Percentiles rank a stretch among this genome's conserved stretches.
These are phyloP conservation scores for Aurelia aurita complex sp. Pacific DNA, from an alignment of 30 jellyfish, hydroid and myxozoan genomes.

Conservation along the genomic window DNA sequence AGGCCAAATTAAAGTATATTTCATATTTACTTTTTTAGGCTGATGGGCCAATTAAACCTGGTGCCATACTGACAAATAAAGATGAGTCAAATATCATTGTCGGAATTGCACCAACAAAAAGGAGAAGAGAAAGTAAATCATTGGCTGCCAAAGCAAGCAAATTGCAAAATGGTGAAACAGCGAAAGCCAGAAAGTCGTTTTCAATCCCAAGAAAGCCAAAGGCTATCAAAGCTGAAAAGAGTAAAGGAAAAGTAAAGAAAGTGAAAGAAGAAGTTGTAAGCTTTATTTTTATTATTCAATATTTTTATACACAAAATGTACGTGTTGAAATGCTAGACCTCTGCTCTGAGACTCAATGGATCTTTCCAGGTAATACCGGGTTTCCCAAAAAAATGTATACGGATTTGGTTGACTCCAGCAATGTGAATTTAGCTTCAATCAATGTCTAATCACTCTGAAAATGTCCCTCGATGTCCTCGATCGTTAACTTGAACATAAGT, in stretches of 20 bases:
- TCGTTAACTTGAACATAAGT: too few species aligned
- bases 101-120: conserved; percentile 24
- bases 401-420: too few species aligned
- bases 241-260: conserved; percentile 28
- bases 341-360: too few species aligned
- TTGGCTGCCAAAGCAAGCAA: background rate
- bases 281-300: background rate
- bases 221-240: conserved; percentile 28
- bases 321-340: too few species aligned
- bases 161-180: conserved; percentile 1
- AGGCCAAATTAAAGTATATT: too few species aligned
- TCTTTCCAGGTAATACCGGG: too few species aligned
- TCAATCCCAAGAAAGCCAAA: conserved; percentile 43
- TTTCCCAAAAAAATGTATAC: too few species aligned
- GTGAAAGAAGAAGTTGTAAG: conserved; percentile 42
- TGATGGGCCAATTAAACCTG: conserved; percentile 73
- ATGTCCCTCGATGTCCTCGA: too few species aligned
- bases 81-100: background rate
- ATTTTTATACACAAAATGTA: too few species aligned
- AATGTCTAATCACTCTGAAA: too few species aligned
- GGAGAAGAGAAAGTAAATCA: conserved; percentile 37
- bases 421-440: too few species aligned
- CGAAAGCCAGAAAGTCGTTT: conserved; percentile 25
- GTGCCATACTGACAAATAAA: conserved; percentile 48
- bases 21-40: conserved; percentile 20